Base-by-base conservation (phyloP, 1,140 invertebrate genomes). In the Micrasema longulum region DNA sequence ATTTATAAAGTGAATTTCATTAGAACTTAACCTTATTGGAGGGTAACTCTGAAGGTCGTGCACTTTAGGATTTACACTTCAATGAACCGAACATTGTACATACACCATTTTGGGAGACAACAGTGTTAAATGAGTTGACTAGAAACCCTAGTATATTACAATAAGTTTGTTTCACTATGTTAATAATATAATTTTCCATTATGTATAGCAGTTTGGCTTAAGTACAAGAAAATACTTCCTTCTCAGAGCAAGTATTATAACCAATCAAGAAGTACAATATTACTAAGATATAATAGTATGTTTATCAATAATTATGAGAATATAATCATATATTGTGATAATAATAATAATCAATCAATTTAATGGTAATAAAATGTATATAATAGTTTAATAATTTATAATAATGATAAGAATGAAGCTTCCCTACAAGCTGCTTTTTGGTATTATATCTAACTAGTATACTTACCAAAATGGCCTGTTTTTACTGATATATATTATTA, bases 401-500 rank as follows among this genome's bases (percentile, higher is more conserved):
- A 81, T 85, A 84, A 85, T 85, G 83, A 85, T 85, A 84, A 84
- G 81, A 85, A 85, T 84, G 84, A 85, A 85, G 84, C 84, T 82
- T 84, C 82, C 79, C 84, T 85, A 85, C 83, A 81, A 80, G 82
- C 80, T 82, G 82, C 80, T 82, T 79, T 81, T 82, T 84, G 84
- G 60, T 84, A 84, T 85, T 83, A 82, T 81, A 80, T 80, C 83
- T 84, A 84, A 85, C 83, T 85, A 82, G 83, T 84, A 85, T 85
- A 85, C 82, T 82, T 80, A 82, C 81, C 83, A 79, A 79, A 77
- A 75, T 78, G 82, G 82, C 83, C 80, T 79, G 80, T 82, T 82
- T 79, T 80, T 78, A 78, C 81, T 81, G 72, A 78, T 83, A 80
- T 82, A 81, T 82, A 74, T 74, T 67, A 71, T 75, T 69, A 66